These are phyloP conservation scores for Willowsia nigromaculata DNA, from an alignment of 2,888 invertebrate species.

Conservation along the genomic window DNA sequence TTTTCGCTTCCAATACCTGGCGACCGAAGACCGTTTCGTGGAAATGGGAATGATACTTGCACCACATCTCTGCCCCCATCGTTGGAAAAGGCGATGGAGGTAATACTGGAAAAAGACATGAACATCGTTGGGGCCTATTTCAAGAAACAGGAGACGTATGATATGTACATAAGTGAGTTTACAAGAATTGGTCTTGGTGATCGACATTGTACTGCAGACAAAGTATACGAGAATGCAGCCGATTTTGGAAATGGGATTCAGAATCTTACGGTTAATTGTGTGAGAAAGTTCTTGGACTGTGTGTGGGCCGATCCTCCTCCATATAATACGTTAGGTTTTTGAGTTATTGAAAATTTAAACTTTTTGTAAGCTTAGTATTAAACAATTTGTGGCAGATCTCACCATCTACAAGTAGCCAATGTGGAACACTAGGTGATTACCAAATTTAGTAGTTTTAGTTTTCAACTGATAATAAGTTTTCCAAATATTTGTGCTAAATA, in stretches of 20 bases:
- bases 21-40: background rate
- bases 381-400: too few relatives aligned
- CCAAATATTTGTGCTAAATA: too few relatives aligned
- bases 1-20: background rate
- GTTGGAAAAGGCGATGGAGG: background rate
- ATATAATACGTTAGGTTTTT: background rate
- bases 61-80: background rate
- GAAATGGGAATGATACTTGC: background rate
- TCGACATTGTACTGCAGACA: background rate
- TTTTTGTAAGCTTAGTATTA: too few relatives aligned
- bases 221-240: too few relatives aligned
- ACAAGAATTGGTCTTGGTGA: background rate
- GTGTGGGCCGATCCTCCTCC: background rate
- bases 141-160: background rate
- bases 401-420: too few relatives aligned
- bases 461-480: too few relatives aligned
- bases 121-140: background rate
- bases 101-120: background rate
- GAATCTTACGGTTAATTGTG: background rate
- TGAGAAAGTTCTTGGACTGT: background rate
- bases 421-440: too few relatives aligned
- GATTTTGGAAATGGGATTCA: too few relatives aligned
- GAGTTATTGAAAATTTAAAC: background rate
- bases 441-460: too few relatives aligned
- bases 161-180: conserved; percentile 81